These are phyloP conservation scores for Leptodactylus fallax DNA, from an alignment of 2,797 vertebrate genomes.

Conservation along the genomic window DNA sequence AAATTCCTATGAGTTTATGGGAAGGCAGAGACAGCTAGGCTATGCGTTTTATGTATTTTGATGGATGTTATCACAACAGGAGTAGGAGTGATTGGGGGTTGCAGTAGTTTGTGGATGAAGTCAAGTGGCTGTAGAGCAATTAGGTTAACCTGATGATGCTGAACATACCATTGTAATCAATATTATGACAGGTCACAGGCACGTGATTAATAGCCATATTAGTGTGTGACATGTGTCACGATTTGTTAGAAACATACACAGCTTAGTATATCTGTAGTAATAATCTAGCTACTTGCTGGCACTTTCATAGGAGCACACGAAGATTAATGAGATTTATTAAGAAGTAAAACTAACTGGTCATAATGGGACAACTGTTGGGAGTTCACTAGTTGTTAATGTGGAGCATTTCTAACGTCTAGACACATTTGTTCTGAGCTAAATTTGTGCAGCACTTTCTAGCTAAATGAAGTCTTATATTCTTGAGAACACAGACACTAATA, in stretches of 20 bases:
- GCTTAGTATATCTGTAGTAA: not conserved
- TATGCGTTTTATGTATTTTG: slow-evolving; percentile 64
- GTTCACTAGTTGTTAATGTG: slow-evolving; percentile 11
- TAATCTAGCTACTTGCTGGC: not conserved
- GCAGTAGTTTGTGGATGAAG: slow-evolving; percentile 26
- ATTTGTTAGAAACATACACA: not conserved
- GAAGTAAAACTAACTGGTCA: not conserved
- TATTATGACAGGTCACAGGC: slow-evolving; percentile 35
- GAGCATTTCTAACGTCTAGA: slow-evolving; percentile 6
- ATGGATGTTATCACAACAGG: slow-evolving; percentile 43
- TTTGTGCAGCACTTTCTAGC: not conserved
- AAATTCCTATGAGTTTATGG: slow-evolving; percentile 69
- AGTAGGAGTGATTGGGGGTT: slow-evolving; percentile 40
- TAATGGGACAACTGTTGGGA: not conserved
- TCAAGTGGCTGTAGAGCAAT: slow-evolving; percentile 53
- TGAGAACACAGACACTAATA: not conserved
- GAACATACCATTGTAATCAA: slow-evolving; percentile 46
- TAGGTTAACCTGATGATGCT: slow-evolving; percentile 43
- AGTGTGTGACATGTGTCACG: slow-evolving; percentile 23
- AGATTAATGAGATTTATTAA: slow-evolving; percentile 29
- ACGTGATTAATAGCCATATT: slow-evolving; percentile 36
- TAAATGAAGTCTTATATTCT: not conserved
- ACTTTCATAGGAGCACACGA: not conserved
- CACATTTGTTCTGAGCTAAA: not conserved
- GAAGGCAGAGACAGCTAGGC: slow-evolving; percentile 64